Evolutionary conservation across 1,140 invertebrate genomes (phyloP), one percentile per base, ranked within the genome.

Genomic region (Spodoptera litura): DNA sequence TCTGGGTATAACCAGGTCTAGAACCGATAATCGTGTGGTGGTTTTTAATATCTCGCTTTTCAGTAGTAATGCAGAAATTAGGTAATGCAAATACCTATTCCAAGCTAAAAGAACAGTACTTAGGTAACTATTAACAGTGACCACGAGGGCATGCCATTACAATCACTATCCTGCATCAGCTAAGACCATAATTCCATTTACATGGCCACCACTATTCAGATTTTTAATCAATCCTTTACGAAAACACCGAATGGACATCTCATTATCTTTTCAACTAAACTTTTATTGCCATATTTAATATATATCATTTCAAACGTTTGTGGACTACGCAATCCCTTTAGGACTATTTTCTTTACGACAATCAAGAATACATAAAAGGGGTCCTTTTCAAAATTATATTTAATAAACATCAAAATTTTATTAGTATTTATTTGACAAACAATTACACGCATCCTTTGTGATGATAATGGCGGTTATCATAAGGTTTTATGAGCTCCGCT

Each of bases 351-450:
- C 72, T 80, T 79, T 74, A 85, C 68, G 52, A 86, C 85, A 83
- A 85, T 87, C 84, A 86, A 83, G 73, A 83, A 85, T 73, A 78
- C 78, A 85, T 86, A 83, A 89, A 82, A 78, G 78, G 80, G 61
- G 78, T 84, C 83, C 83, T 84, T 87, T 89, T 86, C 79, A 74
- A 89, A 88, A 87, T 91, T 89, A 89, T 91, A 91, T 93, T 93
- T 92, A 91, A 91, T 93, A 93, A 93, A 92, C 87, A 90, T 90
- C 83, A 88, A 89, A 85, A 81, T 88, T 93, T 90, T 91, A 93
- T 92, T 92, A 92, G 81, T 89, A 94, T 93, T 94, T 93, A 94
- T 94, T 92, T 92, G 92, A 94, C 92, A 94, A 94, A 93, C 90
- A 94, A 93, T 93, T 92, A 93, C 90, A 92, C 87, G 88, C 85